Conservation (phyloP, 2,888 invertebrate species). For the Coleophora deauratella region DNA sequence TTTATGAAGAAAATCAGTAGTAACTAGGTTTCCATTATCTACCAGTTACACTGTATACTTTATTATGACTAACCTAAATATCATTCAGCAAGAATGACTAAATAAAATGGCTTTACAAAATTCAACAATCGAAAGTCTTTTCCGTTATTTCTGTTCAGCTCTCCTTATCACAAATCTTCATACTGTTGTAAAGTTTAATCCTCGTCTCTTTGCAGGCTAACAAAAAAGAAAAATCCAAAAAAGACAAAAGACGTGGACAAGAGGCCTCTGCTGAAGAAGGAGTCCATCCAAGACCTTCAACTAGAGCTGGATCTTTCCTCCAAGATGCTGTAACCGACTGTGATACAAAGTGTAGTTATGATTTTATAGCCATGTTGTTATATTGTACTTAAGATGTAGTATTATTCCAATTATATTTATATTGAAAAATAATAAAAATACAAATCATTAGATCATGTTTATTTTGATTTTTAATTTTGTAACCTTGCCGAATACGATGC, state of each 20-base stretch:
- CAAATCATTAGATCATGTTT: not conserved
- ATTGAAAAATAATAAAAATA: constrained; percentile 5
- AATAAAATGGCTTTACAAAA: too few relatives aligned
- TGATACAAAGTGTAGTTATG: constrained; percentile 44
- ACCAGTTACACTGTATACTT: too few relatives aligned
- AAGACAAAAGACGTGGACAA: constrained; percentile 76
- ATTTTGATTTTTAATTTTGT: not conserved
- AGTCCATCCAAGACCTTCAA: constrained; percentile 65
- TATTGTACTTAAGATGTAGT: constrained; percentile 18
- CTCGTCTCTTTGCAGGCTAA: constrained; percentile 44
- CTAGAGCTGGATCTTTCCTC: constrained; percentile 59
- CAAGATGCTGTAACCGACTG: constrained; percentile 66
- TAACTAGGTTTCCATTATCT: too few relatives aligned
- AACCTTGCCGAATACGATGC: not conserved
- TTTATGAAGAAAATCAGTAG: too few relatives aligned
- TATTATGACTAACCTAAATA: too few relatives aligned
- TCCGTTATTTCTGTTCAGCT: too few relatives aligned
- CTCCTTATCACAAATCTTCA: too few relatives aligned
- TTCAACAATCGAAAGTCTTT: too few relatives aligned
- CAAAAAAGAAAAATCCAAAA: constrained; percentile 75
- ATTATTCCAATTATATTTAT: constrained; percentile 46
- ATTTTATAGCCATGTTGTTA: constrained; percentile 21
- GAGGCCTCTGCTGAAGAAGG: constrained; percentile 69
- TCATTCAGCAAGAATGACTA: too few relatives aligned
- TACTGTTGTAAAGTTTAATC: not conserved